Conservation (phyloP, 2,797 vertebrate genomes). For the Argyrosomus regius region DNA sequence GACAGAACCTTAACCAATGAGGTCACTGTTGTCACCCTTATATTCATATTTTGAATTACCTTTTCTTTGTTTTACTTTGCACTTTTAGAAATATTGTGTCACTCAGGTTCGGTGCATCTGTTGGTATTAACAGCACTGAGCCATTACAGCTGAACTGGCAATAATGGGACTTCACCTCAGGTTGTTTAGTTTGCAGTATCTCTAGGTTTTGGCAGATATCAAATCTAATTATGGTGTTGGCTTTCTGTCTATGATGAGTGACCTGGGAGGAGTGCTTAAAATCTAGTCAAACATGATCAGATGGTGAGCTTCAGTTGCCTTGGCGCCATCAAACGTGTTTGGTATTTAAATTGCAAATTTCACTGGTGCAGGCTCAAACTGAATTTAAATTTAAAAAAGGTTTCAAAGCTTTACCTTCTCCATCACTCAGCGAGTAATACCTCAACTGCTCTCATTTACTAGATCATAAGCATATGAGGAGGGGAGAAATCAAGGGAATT, state of each 20-base stretch:
- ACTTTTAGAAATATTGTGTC: conserved; percentile 29
- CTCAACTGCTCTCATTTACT: conserved; percentile 23
- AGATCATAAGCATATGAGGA: conserved; percentile 28
- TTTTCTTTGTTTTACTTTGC: conserved; percentile 48
- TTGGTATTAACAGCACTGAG: conserved; percentile 20
- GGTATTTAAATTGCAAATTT: conserved; percentile 52
- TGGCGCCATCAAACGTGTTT: conserved; percentile 6
- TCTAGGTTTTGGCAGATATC: conserved; percentile 55
- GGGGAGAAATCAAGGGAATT: conserved; percentile 14
- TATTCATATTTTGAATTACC: conserved; percentile 33
- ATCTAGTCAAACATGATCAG: conserved; percentile 39
- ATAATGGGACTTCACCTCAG: conserved; percentile 37
- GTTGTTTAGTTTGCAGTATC: conserved; percentile 39
- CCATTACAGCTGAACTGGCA: conserved; percentile 55
- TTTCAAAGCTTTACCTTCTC: conserved; percentile 31
- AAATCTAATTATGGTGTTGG: conserved; percentile 64
- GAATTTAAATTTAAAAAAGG: conserved; percentile 33
- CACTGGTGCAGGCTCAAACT: conserved; percentile 1
- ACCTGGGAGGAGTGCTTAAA: conserved; percentile 47
- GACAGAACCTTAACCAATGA: conserved; percentile 18
- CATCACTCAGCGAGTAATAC: neutral
- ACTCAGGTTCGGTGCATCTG: conserved; percentile 4
- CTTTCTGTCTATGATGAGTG: conserved; percentile 53
- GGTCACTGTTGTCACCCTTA: conserved; percentile 12
- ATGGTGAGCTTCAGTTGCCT: conserved; percentile 21